Percentiles rank a stretch among this genome's conserved stretches.
Evolutionary conservation across 2,888 invertebrate genomes (phyloP).

Genomic region (Heteromyza rotundicornis): DNA sequence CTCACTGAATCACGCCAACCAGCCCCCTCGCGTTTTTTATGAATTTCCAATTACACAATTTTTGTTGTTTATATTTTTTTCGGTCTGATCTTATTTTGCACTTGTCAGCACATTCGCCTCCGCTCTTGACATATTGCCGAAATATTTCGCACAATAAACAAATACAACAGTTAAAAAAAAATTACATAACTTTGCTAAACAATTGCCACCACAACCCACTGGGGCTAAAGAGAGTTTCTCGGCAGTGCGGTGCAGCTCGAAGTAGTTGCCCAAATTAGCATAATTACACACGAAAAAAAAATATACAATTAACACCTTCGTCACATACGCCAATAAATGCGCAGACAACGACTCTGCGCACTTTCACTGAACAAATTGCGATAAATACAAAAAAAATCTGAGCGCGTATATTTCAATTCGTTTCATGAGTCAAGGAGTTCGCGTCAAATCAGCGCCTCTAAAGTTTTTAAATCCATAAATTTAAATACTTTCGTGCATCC

Average conservation of each 20-base stretch:
- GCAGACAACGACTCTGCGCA: not conserved
- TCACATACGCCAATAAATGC: conserved; percentile 39
- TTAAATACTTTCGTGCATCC: too few species aligned
- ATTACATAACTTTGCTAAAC: not conserved
- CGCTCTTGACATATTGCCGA: not conserved
- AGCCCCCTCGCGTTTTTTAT: too few species aligned
- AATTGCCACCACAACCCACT: not conserved
- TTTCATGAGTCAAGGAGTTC: too few species aligned
- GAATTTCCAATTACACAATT: too few species aligned
- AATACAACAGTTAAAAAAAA: not conserved
- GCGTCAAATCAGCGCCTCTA: too few species aligned
- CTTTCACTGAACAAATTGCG: too few species aligned
- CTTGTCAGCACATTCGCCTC: conserved; percentile 16
- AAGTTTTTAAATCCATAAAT: too few species aligned
- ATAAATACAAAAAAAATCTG: too few species aligned
- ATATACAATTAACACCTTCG: conserved; percentile 52
- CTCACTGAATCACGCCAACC: too few species aligned
- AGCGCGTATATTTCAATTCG: not conserved
- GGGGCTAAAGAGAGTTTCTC: not conserved
- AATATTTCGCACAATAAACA: not conserved
- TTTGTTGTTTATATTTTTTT: not conserved
- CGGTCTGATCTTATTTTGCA: not conserved
- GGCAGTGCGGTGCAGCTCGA: too few species aligned
- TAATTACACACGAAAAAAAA: conserved; percentile 25
- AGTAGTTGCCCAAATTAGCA: conserved; percentile 30